A percentile compares a stretch with the other conserved stretches of the same genome.
These are phyloP conservation scores for Otolemur crassicaudatus DNA, from an alignment of 2,797 vertebrate genomes.

Conservation along the genomic window DNA sequence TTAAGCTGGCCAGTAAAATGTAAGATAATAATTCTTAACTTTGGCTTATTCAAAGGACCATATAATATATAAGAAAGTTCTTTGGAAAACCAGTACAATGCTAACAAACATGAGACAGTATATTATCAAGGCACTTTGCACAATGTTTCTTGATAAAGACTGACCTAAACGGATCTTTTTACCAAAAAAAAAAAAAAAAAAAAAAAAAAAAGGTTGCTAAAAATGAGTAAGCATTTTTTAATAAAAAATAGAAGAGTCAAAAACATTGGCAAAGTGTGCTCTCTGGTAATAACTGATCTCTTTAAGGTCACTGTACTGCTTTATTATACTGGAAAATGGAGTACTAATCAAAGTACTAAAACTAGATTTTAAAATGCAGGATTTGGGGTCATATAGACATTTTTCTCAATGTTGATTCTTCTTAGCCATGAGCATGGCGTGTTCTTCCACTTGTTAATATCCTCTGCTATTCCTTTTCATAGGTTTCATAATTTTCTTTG, in stretches of 20 bases:
- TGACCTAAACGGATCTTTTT: not conserved
- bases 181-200: too few species aligned
- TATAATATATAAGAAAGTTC: not conserved
- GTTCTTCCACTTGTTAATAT: too few species aligned
- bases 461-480: too few species aligned
- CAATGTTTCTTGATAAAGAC: not conserved
- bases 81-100: not conserved
- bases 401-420: too few species aligned
- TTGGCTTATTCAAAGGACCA: not conserved
- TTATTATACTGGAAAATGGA: slow-evolving; percentile 2
- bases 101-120: not conserved
- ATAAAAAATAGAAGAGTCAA: slow-evolving; percentile 54
- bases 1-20: not conserved
- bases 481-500: too few species aligned
- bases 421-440: too few species aligned
- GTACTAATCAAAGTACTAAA: slow-evolving; percentile 55
- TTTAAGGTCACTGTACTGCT: slow-evolving; percentile 28
- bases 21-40: slow-evolving; percentile 23
- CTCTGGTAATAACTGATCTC: not conserved
- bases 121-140: not conserved
- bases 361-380: slow-evolving; percentile 46
- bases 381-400: not conserved
- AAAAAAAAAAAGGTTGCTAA: not conserved
- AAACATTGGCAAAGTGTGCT: slow-evolving; percentile 34
- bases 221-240: slow-evolving; percentile 23